Evolutionary conservation across 2,797 vertebrate species (phyloP), one percentile per base, ranked within the genome.

Genomic region (Ptychobarbus kaznakovi): DNA sequence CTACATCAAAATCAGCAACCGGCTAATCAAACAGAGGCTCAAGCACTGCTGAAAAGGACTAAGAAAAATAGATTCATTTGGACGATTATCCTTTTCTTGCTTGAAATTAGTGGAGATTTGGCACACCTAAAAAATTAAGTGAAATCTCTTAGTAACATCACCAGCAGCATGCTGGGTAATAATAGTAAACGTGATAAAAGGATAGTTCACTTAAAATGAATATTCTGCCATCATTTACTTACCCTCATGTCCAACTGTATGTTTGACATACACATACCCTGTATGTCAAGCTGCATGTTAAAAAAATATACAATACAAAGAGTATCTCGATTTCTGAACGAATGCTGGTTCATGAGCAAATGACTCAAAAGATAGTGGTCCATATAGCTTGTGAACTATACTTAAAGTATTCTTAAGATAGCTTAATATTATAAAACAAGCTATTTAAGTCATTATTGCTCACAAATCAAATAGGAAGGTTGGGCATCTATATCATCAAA

Each of bases 1-100:
- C 73, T 81, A 66, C 80, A 78, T 61, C 82, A 80, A 61, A 81
- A 85, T n/a, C 44, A 82, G 40, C 75, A 66, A 53, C 42, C 32
- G 56, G 44, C 46, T 66, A 82, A 75, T 68, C 65, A 72, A 13
- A 78, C 42, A 32, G 9, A 77, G 51, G 75, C 32, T 78, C 58
- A 75, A 88, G 82, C 68, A 15, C 56, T 13, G 46, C 63, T 69
- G 40, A 70, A 42, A 70, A 81, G 15, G 15, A 40, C 6, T 38
- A 32, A 79, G 32, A 42, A 42, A 82, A 74, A 78, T 20, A 32
- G 20, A 42, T 35, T 87, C 2, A 22, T 49, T 70, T 32, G 32
- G 32, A 53, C 38, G 49, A 61, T 70, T 49, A 73, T 61, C 28
- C 9, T 70, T 28, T 80, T 56, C 56, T 38, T 46, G 35, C 38